Evolutionary conservation across 2,888 invertebrate species (phyloP), one percentile per base, ranked within the genome.

Genomic region (Tryphoninae sp.): DNA sequence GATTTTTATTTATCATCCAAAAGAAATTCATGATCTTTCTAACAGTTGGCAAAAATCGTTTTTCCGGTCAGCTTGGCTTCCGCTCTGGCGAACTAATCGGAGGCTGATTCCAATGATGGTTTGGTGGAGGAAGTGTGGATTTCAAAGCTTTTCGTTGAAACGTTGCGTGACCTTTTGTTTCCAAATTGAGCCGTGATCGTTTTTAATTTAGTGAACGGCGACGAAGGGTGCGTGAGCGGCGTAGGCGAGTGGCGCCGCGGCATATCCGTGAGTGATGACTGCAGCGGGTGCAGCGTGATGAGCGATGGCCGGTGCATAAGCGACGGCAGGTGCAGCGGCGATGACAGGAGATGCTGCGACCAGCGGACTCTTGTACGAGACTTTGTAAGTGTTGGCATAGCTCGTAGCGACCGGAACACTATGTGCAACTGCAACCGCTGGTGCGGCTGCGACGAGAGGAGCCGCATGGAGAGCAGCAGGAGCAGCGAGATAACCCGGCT

Each of bases 311-410:
- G 85, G 81, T 19, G 81, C 92, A 87, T 87, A 84, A 33, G 86
- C 84, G 23, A 89, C 69, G 22, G 91, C 90, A 16, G 90, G 92
- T 82, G 92, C 92, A 40, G 92, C 92, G 7, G 88, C 92, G 7
- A 88, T 83, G 19, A 84, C 91, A 88, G 83, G 89, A 11, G 61
- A 91, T 90, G 86, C 83, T 45, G 89, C 88, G 23, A 90, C 77
- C 23, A 89, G 26, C 0, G 89, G 87, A 80, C 86, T 87, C 84
- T 89, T 89, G 77, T 88, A 84, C 59, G 92, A 89, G 89, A 95
- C 94, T 92, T 94, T 94, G 92, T 94, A 94, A 84, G 94, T 93
- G 92, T 94, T 95, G 86, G 95, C 94, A 90, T 95, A 95, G 84
- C 94, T 95, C 85, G 94, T 94, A 84, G 95, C 95, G 26, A 94